Conservation (phyloP, 2,888 invertebrate species). For the Ophioninae sp. region DNA sequence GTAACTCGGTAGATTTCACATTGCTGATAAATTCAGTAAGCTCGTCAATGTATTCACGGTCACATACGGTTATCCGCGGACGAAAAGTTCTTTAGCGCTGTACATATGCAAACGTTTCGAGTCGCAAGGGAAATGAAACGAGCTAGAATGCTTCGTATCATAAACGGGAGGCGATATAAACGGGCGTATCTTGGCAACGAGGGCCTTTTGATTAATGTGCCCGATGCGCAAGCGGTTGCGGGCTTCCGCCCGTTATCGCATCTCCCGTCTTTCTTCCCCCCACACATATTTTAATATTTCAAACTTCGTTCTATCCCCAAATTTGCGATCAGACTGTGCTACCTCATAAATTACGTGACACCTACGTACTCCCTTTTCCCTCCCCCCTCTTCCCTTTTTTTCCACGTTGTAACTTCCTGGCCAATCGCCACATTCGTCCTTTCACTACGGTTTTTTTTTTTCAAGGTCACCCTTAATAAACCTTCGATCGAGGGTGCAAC, state of each 20-base stretch:
- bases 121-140: constrained; percentile 53
- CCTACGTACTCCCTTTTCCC: constrained; percentile 30
- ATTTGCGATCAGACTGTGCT: constrained; percentile 73
- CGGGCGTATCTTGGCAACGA: constrained; percentile 52
- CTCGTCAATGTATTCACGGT: constrained; percentile 70
- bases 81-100: constrained; percentile 27
- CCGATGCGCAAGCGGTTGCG: constrained; percentile 69
- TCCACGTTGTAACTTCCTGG: constrained; percentile 7
- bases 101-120: constrained; percentile 19
- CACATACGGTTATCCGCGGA: constrained; percentile 54
- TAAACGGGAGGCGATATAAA: constrained; percentile 52
- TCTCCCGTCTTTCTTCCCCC: constrained; percentile 64
- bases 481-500: constrained; percentile 28
- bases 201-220: constrained; percentile 63
- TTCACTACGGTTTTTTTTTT: constrained; percentile 39
- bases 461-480: constrained; percentile 18
- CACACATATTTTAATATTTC: constrained; percentile 76
- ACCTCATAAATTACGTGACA: constrained; percentile 72
- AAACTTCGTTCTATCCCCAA: constrained; percentile 74
- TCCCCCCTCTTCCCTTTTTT: constrained; percentile 30
- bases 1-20: constrained; percentile 54
- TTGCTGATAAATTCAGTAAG: constrained; percentile 56
- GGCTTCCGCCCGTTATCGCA: constrained; percentile 69
- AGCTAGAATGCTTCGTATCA: constrained; percentile 35
- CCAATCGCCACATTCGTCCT: constrained; percentile 44